Evolutionary conservation across 2,113 vertebrate genomes (phyloP), one percentile per base, ranked within the genome.

Genomic region (Notothenia coriiceps): DNA sequence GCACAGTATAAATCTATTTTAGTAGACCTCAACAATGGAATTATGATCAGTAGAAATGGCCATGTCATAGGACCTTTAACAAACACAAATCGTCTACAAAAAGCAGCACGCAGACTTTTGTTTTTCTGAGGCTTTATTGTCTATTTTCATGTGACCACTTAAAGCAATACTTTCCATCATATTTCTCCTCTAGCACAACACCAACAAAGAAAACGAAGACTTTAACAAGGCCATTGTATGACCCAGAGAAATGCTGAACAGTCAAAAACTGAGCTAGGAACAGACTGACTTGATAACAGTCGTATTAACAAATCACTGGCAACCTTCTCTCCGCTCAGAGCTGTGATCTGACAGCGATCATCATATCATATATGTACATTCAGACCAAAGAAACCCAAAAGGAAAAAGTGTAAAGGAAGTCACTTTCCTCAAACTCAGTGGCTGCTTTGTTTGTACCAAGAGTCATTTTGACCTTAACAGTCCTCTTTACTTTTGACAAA

Each of bases 111-210:
- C 40, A 18, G 1, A 17, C 3, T 52, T 52, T 64, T 62, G 44
- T 81, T 87, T 88, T 51, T 86, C 65, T 80, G 47, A 89, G 83
- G 77, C 77, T 93, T 93, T 91, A 93, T 93, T 93, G 84, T 89
- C 83, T 73, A 85, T 86, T 89, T 90, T 86, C 81, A 88, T 78
- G 68, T 79, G 62, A 82, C 74, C 80, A 89, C 61, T 82, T 81
- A 82, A 85, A 90, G 83, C 76, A 91, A 80, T 64, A 69, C 29
- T 78, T 83, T 74, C 69, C 44, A 83, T 65, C 35, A 56, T 77
- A 74, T 77, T 50, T 70, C 74, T 83, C 80, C 67, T 80, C 80
- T 86, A 88, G 51, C 80, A 89, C 66, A 84, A 91, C 77, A 88
- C 61, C 83, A 89, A 87, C 83, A 77, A 85, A 85, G 25, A 69